A percentile compares a stretch with the other conserved stretches of the same genome.
phyloP scores from a whole-genome alignment of 2,888 invertebrate species.

The Teinopalpus imperialis region DNA sequence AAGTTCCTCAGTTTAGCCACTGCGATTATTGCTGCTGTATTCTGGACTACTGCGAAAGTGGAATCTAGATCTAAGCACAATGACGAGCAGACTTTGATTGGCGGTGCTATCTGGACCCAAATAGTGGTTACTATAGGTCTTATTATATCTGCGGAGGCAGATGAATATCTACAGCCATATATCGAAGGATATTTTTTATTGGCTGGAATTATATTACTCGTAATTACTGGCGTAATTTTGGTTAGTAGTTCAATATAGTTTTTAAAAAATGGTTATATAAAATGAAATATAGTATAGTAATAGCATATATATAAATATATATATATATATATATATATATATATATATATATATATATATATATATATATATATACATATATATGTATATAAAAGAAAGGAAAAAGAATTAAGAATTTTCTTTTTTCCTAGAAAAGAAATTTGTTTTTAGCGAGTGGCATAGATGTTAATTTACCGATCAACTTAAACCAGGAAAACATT shows the following conservation, averaged over 20 bases:
- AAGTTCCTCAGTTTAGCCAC: conserved; percentile 46
- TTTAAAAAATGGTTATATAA: no score
- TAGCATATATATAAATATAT: no score
- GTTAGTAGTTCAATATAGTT: conserved; percentile 38
- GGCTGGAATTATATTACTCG: conserved; percentile 43
- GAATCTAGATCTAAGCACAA: conserved; percentile 46
- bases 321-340: no score
- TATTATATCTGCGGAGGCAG: conserved; percentile 45
- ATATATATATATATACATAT: no score
- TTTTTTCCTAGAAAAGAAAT: no score
- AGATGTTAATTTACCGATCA: no score
- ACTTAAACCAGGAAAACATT: no score
- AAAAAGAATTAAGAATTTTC: no score
- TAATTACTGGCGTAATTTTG: conserved; percentile 42
- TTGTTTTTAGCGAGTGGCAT: no score
- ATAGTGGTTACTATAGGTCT: conserved; percentile 55
- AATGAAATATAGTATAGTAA: no score
- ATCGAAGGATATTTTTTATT: conserved; percentile 52
- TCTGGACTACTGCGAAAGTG: conserved; percentile 54
- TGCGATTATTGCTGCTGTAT: conserved; percentile 44
- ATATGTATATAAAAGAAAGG: no score
- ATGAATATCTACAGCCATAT: conserved; percentile 41
- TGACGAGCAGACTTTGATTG: conserved; percentile 60
- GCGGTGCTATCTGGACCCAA: conserved; percentile 68
- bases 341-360: no score